Conservation (phyloP, 1,140 invertebrate genomes). For the Mesaphorura yosii region DNA sequence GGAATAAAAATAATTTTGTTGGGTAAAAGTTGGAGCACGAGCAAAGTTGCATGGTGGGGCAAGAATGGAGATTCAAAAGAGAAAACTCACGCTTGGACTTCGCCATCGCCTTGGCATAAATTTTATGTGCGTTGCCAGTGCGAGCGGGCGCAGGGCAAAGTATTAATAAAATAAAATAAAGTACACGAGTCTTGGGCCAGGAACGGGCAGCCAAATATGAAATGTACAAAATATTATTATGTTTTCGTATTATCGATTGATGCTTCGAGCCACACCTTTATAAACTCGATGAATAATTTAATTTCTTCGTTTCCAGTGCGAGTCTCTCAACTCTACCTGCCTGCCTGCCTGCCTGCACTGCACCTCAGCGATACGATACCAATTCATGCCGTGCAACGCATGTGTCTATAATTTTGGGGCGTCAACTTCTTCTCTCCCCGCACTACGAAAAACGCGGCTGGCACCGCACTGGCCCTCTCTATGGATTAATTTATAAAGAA, state of each 20-base stretch:
- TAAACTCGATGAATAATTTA: constrained; percentile 33
- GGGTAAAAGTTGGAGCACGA: constrained; percentile 20
- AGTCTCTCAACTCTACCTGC: neutral
- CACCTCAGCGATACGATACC: too few relatives aligned
- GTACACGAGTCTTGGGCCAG: too few relatives aligned
- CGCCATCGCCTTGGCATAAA: neutral
- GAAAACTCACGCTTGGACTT: neutral
- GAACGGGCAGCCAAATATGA: too few relatives aligned
- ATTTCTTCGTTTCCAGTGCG: constrained; percentile 20
- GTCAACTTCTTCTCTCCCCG: constrained; percentile 31
- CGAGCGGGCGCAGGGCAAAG: constrained; percentile 16
- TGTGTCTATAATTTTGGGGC: constrained; percentile 33
- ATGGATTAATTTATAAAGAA: too few relatives aligned
- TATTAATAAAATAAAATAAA: too few relatives aligned
- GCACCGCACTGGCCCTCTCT: too few relatives aligned
- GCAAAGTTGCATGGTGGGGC: neutral
- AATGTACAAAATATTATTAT: too few relatives aligned
- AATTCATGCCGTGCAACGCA: constrained; percentile 17
- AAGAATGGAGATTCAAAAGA: neutral
- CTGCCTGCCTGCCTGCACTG: neutral
- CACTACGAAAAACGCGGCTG: too few relatives aligned
- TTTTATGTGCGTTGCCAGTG: neutral
- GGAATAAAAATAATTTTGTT: constrained; percentile 22
- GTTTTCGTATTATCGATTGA: constrained; percentile 33
- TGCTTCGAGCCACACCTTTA: constrained; percentile 31